Base-by-base conservation (phyloP, 2,888 invertebrate species). In the Apantesis nais region DNA sequence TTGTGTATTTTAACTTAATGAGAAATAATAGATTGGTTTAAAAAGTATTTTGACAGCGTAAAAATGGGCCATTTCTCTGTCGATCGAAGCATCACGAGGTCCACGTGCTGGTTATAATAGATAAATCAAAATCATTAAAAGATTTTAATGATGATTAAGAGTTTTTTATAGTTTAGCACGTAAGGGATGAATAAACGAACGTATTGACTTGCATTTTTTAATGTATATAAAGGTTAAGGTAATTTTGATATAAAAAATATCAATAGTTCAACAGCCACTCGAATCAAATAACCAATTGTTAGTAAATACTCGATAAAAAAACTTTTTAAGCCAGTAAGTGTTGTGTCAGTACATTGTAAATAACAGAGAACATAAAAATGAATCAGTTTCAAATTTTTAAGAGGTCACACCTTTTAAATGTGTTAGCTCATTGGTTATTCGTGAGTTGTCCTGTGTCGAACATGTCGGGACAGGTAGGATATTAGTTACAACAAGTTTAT, bases 401-500 rank as follows among this genome's bases (percentile, higher is more conserved):
- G 77, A 69, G 78, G 76, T 72, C 82, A 75, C 74, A 74, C 80
- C 78, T 75, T 74, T 71, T 77, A 76, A 66, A 64, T 52, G 19
- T 64, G 67, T 71, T 73, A 71, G 73, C 79, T 78, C 84, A 78
- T 83, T 80, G 76, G 80, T 70, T 66, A 81, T 82, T 84, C 83
- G 82, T 88, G 83, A 84, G 81, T 78, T 79, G 83, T 78, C 75
- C 74, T 65, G 73, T 73, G 77, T 72, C 66, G 55, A 78, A 83
- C 92, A 90, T 80, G 91, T 90, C 79, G 62, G 72, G 78, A 91
- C 91, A 90, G 78, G 89, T 88, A 85, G 44, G 34, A 68, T 52
- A 62, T 64, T 73, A 67, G 65, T 64, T 44, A 58, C 37, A 62
- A 70, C 58, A 22, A 48, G n/a, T 67, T 67, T 68, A 65, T 68